Evolutionary conservation across 2,888 invertebrate genomes (phyloP).

Genomic region (Diplazon laetatorius): DNA sequence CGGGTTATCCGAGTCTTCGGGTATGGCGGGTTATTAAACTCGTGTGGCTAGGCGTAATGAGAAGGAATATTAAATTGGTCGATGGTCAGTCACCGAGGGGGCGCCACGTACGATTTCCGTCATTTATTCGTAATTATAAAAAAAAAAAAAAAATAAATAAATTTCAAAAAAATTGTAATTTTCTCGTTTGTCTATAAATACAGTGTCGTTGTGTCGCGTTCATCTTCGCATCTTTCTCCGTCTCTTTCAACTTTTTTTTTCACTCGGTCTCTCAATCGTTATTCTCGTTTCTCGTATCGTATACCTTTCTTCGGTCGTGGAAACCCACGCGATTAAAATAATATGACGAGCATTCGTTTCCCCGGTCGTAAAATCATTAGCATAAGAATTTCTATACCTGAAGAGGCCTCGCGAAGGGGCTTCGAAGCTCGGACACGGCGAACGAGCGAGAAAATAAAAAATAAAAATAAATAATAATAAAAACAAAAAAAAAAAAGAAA

Average conservation of each 20-base stretch:
- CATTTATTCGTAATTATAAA: background rate
- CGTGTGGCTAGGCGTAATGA: slow-evolving; percentile 16
- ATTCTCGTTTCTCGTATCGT: slow-evolving; percentile 22
- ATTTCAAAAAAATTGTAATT: background rate
- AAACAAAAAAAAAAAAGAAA: slow-evolving; percentile 3
- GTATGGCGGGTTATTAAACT: background rate
- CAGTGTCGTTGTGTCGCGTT: background rate
- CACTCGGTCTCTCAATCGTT: background rate
- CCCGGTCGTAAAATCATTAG: slow-evolving; percentile 83
- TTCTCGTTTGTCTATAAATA: slow-evolving; percentile 9
- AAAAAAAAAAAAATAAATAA: too few species aligned
- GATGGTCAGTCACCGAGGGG: background rate
- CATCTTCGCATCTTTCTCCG: background rate
- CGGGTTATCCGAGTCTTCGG: background rate
- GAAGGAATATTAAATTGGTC: slow-evolving; percentile 5
- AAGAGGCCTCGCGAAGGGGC: slow-evolving; percentile 53
- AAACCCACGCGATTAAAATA: slow-evolving; percentile 81
- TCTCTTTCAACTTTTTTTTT: background rate
- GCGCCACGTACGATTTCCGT: background rate
- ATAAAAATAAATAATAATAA: slow-evolving; percentile 12
- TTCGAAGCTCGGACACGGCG: slow-evolving; percentile 51
- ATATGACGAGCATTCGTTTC: slow-evolving; percentile 83
- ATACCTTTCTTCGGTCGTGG: slow-evolving; percentile 68
- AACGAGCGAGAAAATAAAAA: slow-evolving; percentile 5
- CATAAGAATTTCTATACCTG: slow-evolving; percentile 83